These are phyloP conservation scores for Homarus gammarus DNA, from an alignment of 2,888 invertebrate species.

Conservation along the genomic window DNA sequence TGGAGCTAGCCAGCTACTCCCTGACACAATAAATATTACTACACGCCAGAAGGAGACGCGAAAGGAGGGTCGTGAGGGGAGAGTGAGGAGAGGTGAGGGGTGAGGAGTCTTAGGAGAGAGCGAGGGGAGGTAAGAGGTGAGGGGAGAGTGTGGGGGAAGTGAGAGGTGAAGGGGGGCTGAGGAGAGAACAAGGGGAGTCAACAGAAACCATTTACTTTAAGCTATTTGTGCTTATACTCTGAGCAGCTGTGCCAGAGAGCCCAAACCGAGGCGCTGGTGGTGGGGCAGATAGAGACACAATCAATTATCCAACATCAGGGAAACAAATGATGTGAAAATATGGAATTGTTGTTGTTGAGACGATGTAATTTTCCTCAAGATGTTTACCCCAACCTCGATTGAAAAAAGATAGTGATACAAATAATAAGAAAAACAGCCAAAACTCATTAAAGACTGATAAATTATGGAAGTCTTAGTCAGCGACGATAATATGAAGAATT, in stretches of 20 bases:
- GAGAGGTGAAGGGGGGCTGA: background rate
- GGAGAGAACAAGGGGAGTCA: constrained; percentile 22
- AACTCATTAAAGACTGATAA: too few species aligned
- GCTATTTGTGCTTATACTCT: constrained; percentile 30
- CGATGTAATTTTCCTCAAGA: too few species aligned
- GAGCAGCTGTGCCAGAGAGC: background rate
- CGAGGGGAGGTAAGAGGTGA: background rate
- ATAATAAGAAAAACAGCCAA: too few species aligned
- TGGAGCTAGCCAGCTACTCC: background rate
- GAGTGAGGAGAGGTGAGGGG: background rate
- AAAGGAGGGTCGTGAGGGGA: background rate
- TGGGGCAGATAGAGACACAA: constrained; percentile 39
- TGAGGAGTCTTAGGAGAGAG: background rate
- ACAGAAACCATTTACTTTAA: constrained; percentile 23
- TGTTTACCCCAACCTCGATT: too few species aligned
- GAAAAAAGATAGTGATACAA: too few species aligned
- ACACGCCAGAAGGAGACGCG: background rate
- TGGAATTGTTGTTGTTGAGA: too few species aligned
- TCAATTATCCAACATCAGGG: too few species aligned
- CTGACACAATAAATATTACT: background rate
- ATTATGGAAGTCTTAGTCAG: too few species aligned
- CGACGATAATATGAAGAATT: too few species aligned
- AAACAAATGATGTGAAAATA: too few species aligned
- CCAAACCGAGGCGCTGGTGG: constrained; percentile 11
- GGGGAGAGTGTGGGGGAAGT: background rate